Evolutionary conservation across 2,113 vertebrate species (phyloP), one percentile per base, ranked within the genome.

Genomic region (Coreoperca whiteheadi): DNA sequence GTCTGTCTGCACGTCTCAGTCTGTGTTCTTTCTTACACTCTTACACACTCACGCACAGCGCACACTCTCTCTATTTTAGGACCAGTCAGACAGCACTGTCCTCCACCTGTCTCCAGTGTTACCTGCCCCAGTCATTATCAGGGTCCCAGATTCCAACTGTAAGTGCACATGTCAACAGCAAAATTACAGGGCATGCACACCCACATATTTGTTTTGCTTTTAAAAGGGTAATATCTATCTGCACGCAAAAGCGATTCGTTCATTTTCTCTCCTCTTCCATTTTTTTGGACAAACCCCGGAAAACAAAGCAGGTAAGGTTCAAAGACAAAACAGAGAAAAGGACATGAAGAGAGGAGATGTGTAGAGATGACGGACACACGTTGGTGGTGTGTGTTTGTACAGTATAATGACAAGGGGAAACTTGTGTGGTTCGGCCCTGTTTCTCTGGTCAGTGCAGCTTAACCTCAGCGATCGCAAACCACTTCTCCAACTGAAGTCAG

Each of bases 131-230:
- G 89, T 94, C 89, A 95, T 95, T 95, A 95, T 54, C 79, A 81
- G 84, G 88, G 93, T 90, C 86, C 89, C 83, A 69, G 80, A 92
- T 88, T 90, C 93, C 85, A 81, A 78, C 90, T 92, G 88, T 93
- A 93, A 94, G 93, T 94, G 93, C 94, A 93, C 93, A 90, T 94
- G 94, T 95, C 93, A 95, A 92, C 94, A 88, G 85, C 59, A 16
- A 90, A 92, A 95, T 95, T 94, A 94, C 85, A 95, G 91, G 92
- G 89, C 84, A 66, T 30, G 39, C 80, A 81, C 77, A 43, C 86
- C 88, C 89, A 86, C 85, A 87, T 93, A 91, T 94, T 94, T 94
- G 93, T 94, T 94, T 93, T 93, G 85, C 84, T 89, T 92, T 91
- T 91, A 82, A 92, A 93, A 93, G 87, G 89, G 79, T 87, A 87